These are phyloP conservation scores for Thumatha senex DNA, from an alignment of 2,888 invertebrate species.

Conservation along the genomic window DNA sequence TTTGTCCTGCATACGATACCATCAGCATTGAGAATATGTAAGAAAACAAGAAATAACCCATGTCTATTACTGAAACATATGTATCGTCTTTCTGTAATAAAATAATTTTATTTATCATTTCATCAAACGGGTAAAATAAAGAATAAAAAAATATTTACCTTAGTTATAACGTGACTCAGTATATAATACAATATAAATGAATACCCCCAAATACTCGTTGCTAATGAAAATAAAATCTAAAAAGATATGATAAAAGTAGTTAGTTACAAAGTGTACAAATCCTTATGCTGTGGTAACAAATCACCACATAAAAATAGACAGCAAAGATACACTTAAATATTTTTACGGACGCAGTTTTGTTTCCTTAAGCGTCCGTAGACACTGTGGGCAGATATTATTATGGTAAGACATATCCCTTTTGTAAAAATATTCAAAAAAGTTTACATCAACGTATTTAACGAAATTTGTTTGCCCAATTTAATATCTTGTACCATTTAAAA, in stretches of 20 bases:
- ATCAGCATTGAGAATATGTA: background rate
- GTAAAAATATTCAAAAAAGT: too few species aligned
- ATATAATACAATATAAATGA: background rate
- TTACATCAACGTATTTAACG: too few species aligned
- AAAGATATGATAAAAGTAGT: background rate
- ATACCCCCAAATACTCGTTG: background rate
- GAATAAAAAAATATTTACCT: background rate
- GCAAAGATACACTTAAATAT: too few species aligned
- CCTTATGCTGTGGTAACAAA: background rate
- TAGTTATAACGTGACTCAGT: background rate
- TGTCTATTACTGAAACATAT: background rate
- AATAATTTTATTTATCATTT: background rate
- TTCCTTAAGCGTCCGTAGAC: too few species aligned
- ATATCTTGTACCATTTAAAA: too few species aligned
- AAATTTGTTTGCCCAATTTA: too few species aligned
- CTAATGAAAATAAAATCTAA: background rate
- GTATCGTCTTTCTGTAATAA: background rate
- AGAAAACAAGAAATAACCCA: background rate
- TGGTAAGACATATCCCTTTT: too few species aligned
- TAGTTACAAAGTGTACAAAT: background rate
- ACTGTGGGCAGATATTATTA: too few species aligned
- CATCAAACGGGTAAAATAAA: background rate
- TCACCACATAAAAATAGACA: too few species aligned
- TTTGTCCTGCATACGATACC: constrained; percentile 3
- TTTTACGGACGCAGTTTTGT: too few species aligned